Percentiles rank a stretch among this genome's conserved stretches.
These are phyloP conservation scores for Silurus asotus DNA, from an alignment of 2,113 vertebrate species.

Conservation along the genomic window DNA sequence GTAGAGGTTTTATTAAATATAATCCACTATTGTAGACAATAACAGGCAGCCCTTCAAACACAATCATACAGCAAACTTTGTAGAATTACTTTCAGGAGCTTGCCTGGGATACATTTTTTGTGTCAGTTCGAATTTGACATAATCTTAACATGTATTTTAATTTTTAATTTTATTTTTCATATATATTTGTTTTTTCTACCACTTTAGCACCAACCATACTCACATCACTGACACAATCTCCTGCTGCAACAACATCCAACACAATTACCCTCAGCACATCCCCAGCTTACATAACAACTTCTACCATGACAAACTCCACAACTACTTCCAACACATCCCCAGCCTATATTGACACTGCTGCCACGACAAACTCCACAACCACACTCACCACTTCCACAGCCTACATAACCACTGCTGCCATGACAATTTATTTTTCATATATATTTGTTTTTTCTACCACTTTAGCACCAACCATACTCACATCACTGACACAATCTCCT, in stretches of 20 bases:
- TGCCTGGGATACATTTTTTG: not conserved
- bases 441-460: not conserved
- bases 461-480: not conserved
- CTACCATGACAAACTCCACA: not conserved
- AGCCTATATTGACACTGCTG: too few species aligned
- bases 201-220: not conserved
- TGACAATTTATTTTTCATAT: too few species aligned
- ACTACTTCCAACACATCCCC: not conserved
- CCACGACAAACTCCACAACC: too few species aligned
- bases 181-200: not conserved
- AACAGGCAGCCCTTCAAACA: too few species aligned
- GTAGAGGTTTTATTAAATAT: not conserved
- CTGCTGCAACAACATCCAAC: not conserved
- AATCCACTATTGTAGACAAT: not conserved
- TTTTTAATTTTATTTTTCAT: not conserved
- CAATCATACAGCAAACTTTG: too few species aligned
- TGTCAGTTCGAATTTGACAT: not conserved
- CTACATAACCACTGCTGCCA: not conserved
- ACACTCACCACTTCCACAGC: not conserved
- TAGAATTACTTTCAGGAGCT: not conserved
- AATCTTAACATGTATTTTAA: not conserved
- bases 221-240: conserved; percentile 5
- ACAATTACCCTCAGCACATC: not conserved
- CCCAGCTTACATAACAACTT: not conserved
- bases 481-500: not conserved